Base-by-base conservation (phyloP, 1,140 invertebrate genomes). In the Heliothis virescens region DNA sequence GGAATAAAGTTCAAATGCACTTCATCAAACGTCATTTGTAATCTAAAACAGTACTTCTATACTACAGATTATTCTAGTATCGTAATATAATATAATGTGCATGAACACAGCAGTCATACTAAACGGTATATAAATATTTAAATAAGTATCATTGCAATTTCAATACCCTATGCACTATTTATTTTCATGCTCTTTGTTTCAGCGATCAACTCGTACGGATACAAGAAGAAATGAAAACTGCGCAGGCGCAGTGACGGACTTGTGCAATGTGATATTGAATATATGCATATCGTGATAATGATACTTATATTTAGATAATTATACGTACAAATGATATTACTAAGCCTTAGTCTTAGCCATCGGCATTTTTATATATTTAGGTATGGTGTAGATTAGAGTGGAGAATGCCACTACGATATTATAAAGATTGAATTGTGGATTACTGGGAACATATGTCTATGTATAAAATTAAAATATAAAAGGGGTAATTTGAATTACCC, bases 181-280 rank as follows among this genome's bases (percentile, higher is more conserved):
- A 41, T 41, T 7, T 41, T 41, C 5, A 9, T 41, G 34, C 4
- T 41, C 90, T 88, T 90, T 89, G 82, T 96, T 96, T 82, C 95
- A 97, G 97, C 96, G 26, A 97, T 97, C 89, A 97, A 97, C 89
- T 96, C 96, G 0, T 97, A 97, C 85, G 97, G 97, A 41, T 97
- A 97, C 88, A 97, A 96, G 81, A 97, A 97, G 87, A 96, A 85
- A 78, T 88, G 85, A 87, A 55, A 63, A 0, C 3, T 13, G 18
- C n/a, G 67, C 75, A 10, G 16, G 16, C 60, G 13, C 18, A 55
- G 52, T 75, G 52, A 62, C 15, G 65, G 59, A 72, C 47, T 47
- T 59, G 26, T 69, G 41, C 72, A 76, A 63, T 79, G 77, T 79
- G 77, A 79, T 79, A 52, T n/a, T 60, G 29, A 48, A 63, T 69